A percentile compares a stretch with the other conserved stretches of the same genome.
These are phyloP conservation scores for Manis javanica DNA, from an alignment of 2,797 vertebrate genomes.

Conservation along the genomic window DNA sequence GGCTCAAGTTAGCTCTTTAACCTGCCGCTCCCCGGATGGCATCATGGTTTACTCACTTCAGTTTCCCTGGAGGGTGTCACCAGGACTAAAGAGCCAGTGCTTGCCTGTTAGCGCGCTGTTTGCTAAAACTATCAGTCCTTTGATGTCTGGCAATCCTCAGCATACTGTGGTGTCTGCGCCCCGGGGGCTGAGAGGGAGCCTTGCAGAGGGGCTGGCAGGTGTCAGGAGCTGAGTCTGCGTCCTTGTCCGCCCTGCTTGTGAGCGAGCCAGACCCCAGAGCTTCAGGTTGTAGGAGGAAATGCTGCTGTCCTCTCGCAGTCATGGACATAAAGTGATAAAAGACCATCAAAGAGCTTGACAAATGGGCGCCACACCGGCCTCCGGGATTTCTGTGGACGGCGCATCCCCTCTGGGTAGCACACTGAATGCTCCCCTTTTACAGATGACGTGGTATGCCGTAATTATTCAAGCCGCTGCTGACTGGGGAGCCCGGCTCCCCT, in stretches of 20 bases:
- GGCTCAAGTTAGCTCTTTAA: not conserved
- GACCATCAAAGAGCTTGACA: no score
- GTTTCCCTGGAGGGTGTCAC: not conserved
- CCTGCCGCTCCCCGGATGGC: not conserved
- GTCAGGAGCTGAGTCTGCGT: not conserved
- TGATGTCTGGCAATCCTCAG: not conserved
- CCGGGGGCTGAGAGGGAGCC: not conserved
- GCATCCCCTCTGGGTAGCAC: no score
- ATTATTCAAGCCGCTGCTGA: no score
- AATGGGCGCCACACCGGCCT: no score
- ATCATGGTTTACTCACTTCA: not conserved
- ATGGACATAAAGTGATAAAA: no score
- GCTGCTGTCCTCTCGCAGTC: no score
- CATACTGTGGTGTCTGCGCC: no score
- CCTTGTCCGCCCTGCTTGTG: not conserved
- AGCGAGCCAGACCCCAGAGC: not conserved
- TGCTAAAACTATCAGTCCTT: not conserved
- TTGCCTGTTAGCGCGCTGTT: not conserved
- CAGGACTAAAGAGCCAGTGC: no score
- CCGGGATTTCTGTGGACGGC: no score
- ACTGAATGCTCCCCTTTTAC: rapidly evolving
- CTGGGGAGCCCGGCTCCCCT: not conserved
- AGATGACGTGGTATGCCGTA: no score
- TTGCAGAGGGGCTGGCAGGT: rapidly evolving
- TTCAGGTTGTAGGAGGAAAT: not conserved